These are phyloP conservation scores for Clitarchus hookeri DNA, from an alignment of 2,888 invertebrate species.

Conservation along the genomic window DNA sequence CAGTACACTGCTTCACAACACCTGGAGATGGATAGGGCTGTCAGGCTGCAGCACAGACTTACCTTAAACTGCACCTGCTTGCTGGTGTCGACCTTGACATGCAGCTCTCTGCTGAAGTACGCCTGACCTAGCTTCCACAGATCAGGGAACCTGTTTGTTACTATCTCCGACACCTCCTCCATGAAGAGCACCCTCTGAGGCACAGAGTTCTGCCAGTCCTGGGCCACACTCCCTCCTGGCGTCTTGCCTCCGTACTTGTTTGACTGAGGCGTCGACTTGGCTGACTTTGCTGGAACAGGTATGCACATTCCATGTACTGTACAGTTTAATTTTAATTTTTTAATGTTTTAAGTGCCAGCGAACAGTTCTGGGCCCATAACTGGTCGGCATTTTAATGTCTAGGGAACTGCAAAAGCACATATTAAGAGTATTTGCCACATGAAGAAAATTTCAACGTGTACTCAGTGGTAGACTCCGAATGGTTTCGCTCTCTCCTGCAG, in stretches of 20 bases:
- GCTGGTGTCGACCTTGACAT: constrained; percentile 72
- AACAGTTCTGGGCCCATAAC: no score
- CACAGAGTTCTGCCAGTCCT: constrained; percentile 48
- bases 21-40: no score
- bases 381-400: no score
- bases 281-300: constrained; percentile 29
- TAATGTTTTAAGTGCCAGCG: no score
- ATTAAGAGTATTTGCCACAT: no score
- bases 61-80: constrained; percentile 80
- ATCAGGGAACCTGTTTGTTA: constrained; percentile 81
- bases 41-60: constrained; percentile 30
- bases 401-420: no score
- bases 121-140: constrained; percentile 95
- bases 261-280: constrained; percentile 31
- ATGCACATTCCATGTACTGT: not conserved
- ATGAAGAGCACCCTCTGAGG: constrained; percentile 77
- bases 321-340: not conserved
- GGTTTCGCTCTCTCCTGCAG: no score
- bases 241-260: constrained; percentile 32
- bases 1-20: no score
- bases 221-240: constrained; percentile 26
- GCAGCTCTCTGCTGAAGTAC: constrained; percentile 88
- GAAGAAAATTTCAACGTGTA: no score
- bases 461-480: no score
- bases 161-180: constrained; percentile 76